Conservation (phyloP, 2,797 vertebrate genomes). For the Notamacropus eugenii region DNA sequence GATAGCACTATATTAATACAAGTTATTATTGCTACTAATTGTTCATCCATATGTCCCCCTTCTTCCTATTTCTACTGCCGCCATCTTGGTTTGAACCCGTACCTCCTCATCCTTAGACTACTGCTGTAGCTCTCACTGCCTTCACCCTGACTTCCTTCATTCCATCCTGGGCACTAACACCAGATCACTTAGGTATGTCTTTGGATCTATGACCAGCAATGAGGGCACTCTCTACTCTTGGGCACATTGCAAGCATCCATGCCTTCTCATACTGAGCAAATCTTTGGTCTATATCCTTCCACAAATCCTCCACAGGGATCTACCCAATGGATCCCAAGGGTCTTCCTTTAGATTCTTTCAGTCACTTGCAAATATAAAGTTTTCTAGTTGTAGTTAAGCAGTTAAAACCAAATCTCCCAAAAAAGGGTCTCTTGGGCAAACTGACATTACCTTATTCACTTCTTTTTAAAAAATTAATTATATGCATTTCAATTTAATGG, state of each 20-base stretch:
- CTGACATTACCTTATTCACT: not conserved
- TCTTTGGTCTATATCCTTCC: not conserved
- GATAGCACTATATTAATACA: not conserved
- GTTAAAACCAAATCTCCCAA: not conserved
- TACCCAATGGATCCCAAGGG: not conserved
- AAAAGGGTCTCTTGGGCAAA: not conserved
- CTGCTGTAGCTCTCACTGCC: not conserved
- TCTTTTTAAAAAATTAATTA: not conserved
- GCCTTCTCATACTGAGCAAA: not conserved
- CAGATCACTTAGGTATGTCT: not conserved
- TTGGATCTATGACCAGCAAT: not conserved
- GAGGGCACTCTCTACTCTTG: not conserved
- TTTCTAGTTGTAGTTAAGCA: not conserved
- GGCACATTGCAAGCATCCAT: not conserved
- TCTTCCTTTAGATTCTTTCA: not conserved
- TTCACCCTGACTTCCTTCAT: not conserved
- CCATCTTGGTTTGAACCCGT: too few species aligned
- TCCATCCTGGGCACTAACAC: not conserved
- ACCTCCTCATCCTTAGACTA: too few species aligned
- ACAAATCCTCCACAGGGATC: not conserved
- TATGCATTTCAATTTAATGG: not conserved
- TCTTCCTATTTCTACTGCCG: too few species aligned
- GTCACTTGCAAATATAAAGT: not conserved
- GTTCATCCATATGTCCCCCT: not conserved
- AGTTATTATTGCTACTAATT: not conserved